These are phyloP conservation scores for Nowickia ferox DNA, from an alignment of 2,888 invertebrate species.

Conservation along the genomic window DNA sequence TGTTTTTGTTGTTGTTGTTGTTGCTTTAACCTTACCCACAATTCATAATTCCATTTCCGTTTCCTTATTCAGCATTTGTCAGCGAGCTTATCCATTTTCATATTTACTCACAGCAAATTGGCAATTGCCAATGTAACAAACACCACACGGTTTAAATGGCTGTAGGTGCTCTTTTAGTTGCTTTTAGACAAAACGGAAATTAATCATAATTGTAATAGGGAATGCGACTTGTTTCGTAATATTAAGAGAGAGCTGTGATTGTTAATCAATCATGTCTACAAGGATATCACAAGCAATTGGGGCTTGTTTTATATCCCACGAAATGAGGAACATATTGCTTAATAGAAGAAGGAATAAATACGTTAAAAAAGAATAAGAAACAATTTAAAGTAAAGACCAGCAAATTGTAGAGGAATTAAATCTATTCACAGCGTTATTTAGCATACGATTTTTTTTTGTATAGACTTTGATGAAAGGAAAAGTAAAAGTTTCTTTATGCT, in stretches of 20 bases:
- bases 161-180: conserved; percentile 60
- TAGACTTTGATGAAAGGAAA: too few relatives aligned
- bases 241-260: background rate
- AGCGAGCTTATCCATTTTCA: background rate
- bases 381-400: too few relatives aligned
- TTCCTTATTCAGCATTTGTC: conserved; percentile 39
- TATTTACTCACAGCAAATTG: conserved; percentile 5
- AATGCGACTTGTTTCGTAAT: background rate
- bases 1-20: background rate
- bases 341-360: too few relatives aligned
- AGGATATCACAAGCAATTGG: conserved; percentile 36
- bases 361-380: too few relatives aligned
- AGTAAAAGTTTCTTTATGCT: too few relatives aligned
- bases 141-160: conserved; percentile 28
- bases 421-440: too few relatives aligned
- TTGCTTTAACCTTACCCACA: background rate
- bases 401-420: too few relatives aligned
- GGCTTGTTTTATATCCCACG: background rate
- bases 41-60: conserved; percentile 63
- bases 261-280: conserved; percentile 22
- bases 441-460: too few relatives aligned
- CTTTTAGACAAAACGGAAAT: conserved; percentile 59
- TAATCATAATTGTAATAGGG: conserved; percentile 61
- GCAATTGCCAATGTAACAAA: conserved; percentile 66
- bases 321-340: too few relatives aligned